Evolutionary conservation across 2,888 invertebrate species (phyloP).

Genomic region (Chloroclystis v-ata): DNA sequence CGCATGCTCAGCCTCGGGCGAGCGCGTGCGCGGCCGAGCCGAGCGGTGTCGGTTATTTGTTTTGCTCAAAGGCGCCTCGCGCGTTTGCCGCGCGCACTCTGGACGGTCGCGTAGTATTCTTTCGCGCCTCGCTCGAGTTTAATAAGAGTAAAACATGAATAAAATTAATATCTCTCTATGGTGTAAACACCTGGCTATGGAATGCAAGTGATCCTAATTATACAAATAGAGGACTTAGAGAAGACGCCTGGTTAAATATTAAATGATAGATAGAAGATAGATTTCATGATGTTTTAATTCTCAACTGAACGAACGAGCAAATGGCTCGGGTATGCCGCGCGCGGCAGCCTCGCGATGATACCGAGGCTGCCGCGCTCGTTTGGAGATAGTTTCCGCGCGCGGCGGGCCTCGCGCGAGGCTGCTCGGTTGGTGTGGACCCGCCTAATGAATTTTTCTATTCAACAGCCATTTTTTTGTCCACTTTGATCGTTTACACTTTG

Average conservation of each 20-base stretch:
- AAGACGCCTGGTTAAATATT: slow-evolving; percentile 11
- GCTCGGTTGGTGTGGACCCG: too few relatives aligned
- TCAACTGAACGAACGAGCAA: too few relatives aligned
- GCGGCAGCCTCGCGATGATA: not conserved
- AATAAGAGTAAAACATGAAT: not conserved
- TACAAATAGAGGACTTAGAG: slow-evolving; percentile 8
- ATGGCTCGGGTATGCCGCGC: too few relatives aligned
- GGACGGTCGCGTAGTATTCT: slow-evolving; percentile 22
- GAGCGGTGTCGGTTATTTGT: too few relatives aligned
- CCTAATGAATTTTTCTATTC: too few relatives aligned
- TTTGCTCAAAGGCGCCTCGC: too few relatives aligned
- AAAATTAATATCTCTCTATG: not conserved
- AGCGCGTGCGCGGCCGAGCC: too few relatives aligned
- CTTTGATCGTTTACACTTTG: too few relatives aligned
- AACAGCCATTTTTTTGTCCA: too few relatives aligned
- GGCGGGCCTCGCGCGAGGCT: too few relatives aligned
- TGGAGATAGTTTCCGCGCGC: not conserved
- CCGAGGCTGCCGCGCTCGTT: slow-evolving; percentile 2
- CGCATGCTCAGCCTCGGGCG: too few relatives aligned
- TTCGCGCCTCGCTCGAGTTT: not conserved
- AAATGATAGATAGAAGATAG: slow-evolving; percentile 1
- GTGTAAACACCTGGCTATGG: not conserved
- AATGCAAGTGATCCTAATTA: slow-evolving; percentile 1
- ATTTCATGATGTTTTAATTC: too few relatives aligned
- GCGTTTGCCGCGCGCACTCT: slow-evolving; percentile 26